These are phyloP conservation scores for Aleadryas rufinucha DNA, from an alignment of 2,113 vertebrate species.

Conservation along the genomic window DNA sequence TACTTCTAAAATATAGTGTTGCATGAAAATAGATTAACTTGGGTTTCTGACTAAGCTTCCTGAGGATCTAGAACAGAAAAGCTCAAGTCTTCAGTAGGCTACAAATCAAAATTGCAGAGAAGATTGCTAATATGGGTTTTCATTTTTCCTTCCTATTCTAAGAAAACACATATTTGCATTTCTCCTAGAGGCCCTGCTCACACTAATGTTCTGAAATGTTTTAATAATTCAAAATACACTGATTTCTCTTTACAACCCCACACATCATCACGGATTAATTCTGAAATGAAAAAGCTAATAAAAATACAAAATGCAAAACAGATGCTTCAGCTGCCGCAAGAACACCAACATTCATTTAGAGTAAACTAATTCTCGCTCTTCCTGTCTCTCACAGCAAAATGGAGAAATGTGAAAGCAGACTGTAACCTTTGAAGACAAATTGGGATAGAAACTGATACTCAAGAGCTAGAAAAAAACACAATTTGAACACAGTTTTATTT, in stretches of 20 bases:
- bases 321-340: neutral
- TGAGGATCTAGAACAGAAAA: neutral
- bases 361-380: neutral
- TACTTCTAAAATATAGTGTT: neutral
- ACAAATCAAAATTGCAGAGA: neutral
- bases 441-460: neutral
- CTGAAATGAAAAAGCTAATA: neutral
- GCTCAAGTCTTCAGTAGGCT: neutral
- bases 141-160: neutral
- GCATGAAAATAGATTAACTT: neutral
- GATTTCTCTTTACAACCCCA: neutral
- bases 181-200: neutral
- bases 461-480: neutral
- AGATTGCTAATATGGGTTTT: neutral
- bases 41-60: neutral
- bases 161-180: neutral
- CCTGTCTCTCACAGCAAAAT: neutral
- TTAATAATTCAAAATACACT: neutral
- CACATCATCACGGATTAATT: neutral
- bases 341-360: neutral
- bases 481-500: neutral
- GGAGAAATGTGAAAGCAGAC: neutral
- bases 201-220: neutral
- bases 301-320: neutral
- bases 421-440: neutral